Base-by-base conservation (phyloP, 2,113 vertebrate species). In the Myrmophylax atrothorax region DNA sequence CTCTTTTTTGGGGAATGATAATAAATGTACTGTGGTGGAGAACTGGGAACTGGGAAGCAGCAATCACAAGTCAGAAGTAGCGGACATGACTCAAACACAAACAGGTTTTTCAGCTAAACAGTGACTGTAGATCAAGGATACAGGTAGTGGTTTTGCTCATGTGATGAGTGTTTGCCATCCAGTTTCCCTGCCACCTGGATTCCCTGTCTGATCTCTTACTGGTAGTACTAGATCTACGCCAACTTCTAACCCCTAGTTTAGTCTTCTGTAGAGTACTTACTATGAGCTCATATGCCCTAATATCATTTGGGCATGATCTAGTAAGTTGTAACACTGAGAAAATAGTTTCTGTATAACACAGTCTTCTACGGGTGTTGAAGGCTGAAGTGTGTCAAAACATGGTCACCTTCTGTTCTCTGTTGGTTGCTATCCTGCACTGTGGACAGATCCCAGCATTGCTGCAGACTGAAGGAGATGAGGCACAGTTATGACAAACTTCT, bases 21-120 rank as follows among this genome's bases (percentile, higher is more conserved):
- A 46, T 56, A n/a, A 49, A 19, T 3, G 5, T 31, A 22, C 0
- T 0, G 1, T 20, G 38, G 10, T 33, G 35, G 53, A 47, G 17
- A 81, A 76, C 6, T 29, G 60, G 55, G 24, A 92, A 37, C 26
- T 28, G 19, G 14, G 50, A 18, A 25, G 28, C 25, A 46, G 35
- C 20, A 47, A 66, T 31, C n/a, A 5, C 23, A 63, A 72, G 13
- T n/a, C 7, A 60, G 28, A 73, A 87, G 55, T 31, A 81, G 47
- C 11, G 79, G 47, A 6, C 7, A 0, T 31, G 40, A 38, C 66
- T 82, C 17, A 33, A 70, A 67, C 8, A 10, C 3, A 1, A n/a
- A n/a, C 7, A 4, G 4, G 17, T 49, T 69, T 89, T 90, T 37
- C 37, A 87, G 24, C 19, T 73, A 44, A 66, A n/a, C 9, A 12